Evolutionary conservation across 2,888 invertebrate species (phyloP).

Genomic region (Patella pellucida): DNA sequence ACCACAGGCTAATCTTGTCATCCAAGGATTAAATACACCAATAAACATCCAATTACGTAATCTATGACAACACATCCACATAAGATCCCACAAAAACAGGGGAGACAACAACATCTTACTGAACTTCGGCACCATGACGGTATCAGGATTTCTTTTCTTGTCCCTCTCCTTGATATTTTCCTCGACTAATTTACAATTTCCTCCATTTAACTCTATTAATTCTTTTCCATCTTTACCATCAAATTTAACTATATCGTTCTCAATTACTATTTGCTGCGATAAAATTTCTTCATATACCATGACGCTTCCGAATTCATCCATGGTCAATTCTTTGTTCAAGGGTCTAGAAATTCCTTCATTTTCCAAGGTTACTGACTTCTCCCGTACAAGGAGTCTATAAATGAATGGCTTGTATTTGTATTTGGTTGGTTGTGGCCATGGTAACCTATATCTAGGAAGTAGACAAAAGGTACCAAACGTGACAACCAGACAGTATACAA

Average conservation of each 20-base stretch:
- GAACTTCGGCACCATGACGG: background rate
- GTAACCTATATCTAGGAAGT: slow-evolving; percentile 34
- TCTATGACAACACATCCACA: slow-evolving; percentile 43
- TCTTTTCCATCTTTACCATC: too few relatives aligned
- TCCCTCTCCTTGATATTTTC: too few relatives aligned
- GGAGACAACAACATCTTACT: slow-evolving; percentile 29
- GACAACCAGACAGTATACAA: background rate
- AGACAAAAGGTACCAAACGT: slow-evolving; percentile 37
- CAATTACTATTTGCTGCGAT: too few relatives aligned
- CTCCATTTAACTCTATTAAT: too few relatives aligned
- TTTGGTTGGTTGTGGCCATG: slow-evolving; percentile 33
- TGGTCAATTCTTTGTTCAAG: background rate
- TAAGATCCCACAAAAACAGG: slow-evolving; percentile 35
- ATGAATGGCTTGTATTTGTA: slow-evolving; percentile 12
- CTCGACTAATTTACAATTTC: too few relatives aligned
- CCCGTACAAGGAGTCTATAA: background rate
- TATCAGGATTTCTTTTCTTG: too few relatives aligned
- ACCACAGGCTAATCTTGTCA: slow-evolving; percentile 37
- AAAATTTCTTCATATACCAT: too few relatives aligned
- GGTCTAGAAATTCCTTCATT: background rate
- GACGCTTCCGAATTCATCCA: background rate
- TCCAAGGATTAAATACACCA: slow-evolving; percentile 41
- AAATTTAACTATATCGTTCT: too few relatives aligned
- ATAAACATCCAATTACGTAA: slow-evolving; percentile 48
- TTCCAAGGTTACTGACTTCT: background rate